Evolutionary conservation across 2,888 invertebrate genomes (phyloP).

Genomic region (Psococerastis gibbosa): DNA sequence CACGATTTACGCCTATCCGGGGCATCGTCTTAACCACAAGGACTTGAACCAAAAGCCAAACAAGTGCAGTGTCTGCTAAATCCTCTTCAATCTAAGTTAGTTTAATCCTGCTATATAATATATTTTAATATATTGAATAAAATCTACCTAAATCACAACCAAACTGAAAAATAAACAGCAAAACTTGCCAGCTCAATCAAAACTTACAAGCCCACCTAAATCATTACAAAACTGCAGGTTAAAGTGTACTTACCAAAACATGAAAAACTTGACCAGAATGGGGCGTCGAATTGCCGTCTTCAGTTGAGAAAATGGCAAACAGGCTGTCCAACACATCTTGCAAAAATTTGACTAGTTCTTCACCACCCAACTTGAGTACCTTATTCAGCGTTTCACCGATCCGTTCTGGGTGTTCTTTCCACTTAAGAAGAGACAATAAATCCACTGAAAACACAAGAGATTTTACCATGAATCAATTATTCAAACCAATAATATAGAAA

Average conservation of each 20-base stretch:
- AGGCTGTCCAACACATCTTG: constrained; percentile 86
- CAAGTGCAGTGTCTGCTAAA: too few relatives aligned
- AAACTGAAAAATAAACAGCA: constrained; percentile 6
- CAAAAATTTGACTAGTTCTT: constrained; percentile 85
- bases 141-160: neutral
- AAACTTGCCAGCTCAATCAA: too few relatives aligned
- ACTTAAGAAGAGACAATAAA: constrained; percentile 69
- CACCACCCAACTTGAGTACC: constrained; percentile 60
- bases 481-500: neutral
- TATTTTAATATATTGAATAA: too few relatives aligned
- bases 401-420: constrained; percentile 75
- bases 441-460: constrained; percentile 39
- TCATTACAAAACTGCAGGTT: too few relatives aligned
- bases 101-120: too few relatives aligned
- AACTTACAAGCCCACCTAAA: too few relatives aligned
- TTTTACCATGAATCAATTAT: constrained; percentile 1
- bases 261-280: constrained; percentile 84
- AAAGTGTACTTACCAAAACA: constrained; percentile 60
- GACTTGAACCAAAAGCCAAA: too few relatives aligned
- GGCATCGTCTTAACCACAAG: too few relatives aligned
- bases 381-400: constrained; percentile 71
- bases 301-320: constrained; percentile 83
- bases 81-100: too few relatives aligned
- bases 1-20: too few relatives aligned
- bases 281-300: constrained; percentile 75